These are phyloP conservation scores for Clivina fossor DNA, from an alignment of 2,888 invertebrate species.

Conservation along the genomic window DNA sequence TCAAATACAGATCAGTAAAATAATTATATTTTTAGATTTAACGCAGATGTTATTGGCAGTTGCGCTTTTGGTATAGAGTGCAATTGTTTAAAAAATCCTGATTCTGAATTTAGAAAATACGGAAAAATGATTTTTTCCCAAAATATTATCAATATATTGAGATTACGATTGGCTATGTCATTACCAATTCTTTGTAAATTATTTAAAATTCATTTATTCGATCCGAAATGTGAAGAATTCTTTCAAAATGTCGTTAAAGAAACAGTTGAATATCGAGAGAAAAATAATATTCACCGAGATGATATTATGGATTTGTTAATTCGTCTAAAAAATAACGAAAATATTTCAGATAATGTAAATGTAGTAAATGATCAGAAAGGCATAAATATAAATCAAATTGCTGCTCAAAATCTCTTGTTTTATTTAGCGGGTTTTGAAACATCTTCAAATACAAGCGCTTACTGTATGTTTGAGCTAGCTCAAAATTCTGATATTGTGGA, in stretches of 20 bases:
- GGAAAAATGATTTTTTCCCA: slow-evolving; percentile 36
- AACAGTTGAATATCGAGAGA: slow-evolving; percentile 53
- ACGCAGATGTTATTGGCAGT: too few relatives aligned
- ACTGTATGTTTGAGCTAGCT: slow-evolving; percentile 56
- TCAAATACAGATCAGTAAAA: too few relatives aligned
- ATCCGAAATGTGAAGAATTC: slow-evolving; percentile 48
- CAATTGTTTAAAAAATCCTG: too few relatives aligned
- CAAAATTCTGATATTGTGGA: slow-evolving; percentile 53
- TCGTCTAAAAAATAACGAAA: slow-evolving; percentile 40
- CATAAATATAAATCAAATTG: slow-evolving; percentile 53
- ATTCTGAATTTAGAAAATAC: slow-evolving; percentile 52
- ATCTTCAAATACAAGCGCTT: slow-evolving; percentile 53
- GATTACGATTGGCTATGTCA: slow-evolving; percentile 13
- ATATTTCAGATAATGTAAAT: slow-evolving; percentile 35
- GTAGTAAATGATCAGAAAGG: slow-evolving; percentile 29
- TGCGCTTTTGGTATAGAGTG: too few relatives aligned
- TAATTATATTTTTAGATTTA: too few relatives aligned
- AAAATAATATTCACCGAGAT: slow-evolving; percentile 53
- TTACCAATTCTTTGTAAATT: slow-evolving; percentile 38
- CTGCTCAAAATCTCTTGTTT: slow-evolving; percentile 58
- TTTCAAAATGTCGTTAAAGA: slow-evolving; percentile 53
- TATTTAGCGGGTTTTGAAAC: slow-evolving; percentile 57
- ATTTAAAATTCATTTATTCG: slow-evolving; percentile 40
- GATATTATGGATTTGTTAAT: slow-evolving; percentile 59
- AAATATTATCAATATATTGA: slow-evolving; percentile 12